Base-by-base conservation (phyloP, 2,113 vertebrate species). In the Turnix velox region DNA sequence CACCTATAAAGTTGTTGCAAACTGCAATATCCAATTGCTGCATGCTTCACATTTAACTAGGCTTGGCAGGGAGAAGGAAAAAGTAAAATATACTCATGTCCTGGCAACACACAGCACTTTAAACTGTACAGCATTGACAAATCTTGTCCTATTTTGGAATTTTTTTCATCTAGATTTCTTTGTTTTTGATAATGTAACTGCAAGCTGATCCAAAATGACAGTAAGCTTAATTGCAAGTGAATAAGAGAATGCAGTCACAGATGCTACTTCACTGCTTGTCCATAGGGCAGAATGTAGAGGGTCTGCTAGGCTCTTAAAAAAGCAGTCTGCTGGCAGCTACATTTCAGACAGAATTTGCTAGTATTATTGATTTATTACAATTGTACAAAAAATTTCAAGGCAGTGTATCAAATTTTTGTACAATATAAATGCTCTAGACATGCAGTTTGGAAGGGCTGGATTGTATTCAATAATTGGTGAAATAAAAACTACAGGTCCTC, bases 121-220 rank as follows among this genome's bases (percentile, higher is more conserved):
- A 76, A 61, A 59, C 71, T 85, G 46, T 95, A 93, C 92, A 94
- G 89, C 78, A 77, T 33, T 35, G 83, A 92, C 58, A n/a, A 11
- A 67, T 82, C 42, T 82, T 96, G 84, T 84, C 96, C 96, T 97
- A 95, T 97, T 97, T 97, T 96, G 96, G 97, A 96, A 92, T 33
- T 68, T 31, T 75, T 91, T 94, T 83, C 45, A 33, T 79, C 69
- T 94, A 88, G 78, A 74, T 86, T 95, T 91, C 87, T 94, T 84
- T 49, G 51, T 88, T 52, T 91, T 74, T 0, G 0, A 89, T 81
- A 88, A 74, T 18, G 18, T 81, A 89, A 65, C 35, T 89, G 45
- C 49, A 69, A 65, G 40, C 49, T 93, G 69, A 92, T 91, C 31
- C 83, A 78, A 82, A 94, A 54, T 43, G 85, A 84, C 79, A 92